Evolutionary conservation across 2,888 invertebrate species (phyloP).

Genomic region (Agrypnus murinus): DNA sequence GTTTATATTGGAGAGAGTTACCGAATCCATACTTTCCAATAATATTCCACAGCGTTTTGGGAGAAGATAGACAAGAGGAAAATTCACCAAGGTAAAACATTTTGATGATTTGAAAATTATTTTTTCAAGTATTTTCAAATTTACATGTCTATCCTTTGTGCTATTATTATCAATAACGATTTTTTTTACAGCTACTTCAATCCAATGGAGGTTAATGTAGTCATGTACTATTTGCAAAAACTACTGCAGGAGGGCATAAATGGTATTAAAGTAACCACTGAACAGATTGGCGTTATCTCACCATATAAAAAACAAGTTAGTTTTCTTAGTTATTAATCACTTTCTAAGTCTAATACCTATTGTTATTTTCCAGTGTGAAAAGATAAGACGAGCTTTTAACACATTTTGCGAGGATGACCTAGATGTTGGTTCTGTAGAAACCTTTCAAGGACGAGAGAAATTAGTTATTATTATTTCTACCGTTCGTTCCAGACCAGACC

Average conservation of each 20-base stretch:
- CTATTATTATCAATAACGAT: constrained; percentile 24
- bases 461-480: constrained; percentile 86
- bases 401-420: constrained; percentile 59
- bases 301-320: constrained; percentile 73
- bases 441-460: constrained; percentile 90
- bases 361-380: constrained; percentile 64
- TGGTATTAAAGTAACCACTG: constrained; percentile 69
- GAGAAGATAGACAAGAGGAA: constrained; percentile 72
- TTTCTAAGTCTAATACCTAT: too few species aligned
- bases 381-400: constrained; percentile 69
- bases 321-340: too few species aligned
- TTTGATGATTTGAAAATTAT: too few species aligned
- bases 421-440: constrained; percentile 86
- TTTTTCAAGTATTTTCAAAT: too few species aligned
- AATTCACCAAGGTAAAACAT: constrained; percentile 72
- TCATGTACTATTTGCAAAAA: constrained; percentile 75
- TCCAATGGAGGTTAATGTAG: constrained; percentile 74
- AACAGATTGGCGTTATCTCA: constrained; percentile 75
- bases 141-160: too few species aligned
- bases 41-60: constrained; percentile 76
- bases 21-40: constrained; percentile 73
- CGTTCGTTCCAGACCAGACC: constrained; percentile 78
- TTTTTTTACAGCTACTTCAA: constrained; percentile 74
- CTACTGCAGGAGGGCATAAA: constrained; percentile 71
- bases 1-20: constrained; percentile 69